Evolutionary conservation across 1,140 invertebrate genomes (phyloP).

Genomic region (Bombus polaris): DNA sequence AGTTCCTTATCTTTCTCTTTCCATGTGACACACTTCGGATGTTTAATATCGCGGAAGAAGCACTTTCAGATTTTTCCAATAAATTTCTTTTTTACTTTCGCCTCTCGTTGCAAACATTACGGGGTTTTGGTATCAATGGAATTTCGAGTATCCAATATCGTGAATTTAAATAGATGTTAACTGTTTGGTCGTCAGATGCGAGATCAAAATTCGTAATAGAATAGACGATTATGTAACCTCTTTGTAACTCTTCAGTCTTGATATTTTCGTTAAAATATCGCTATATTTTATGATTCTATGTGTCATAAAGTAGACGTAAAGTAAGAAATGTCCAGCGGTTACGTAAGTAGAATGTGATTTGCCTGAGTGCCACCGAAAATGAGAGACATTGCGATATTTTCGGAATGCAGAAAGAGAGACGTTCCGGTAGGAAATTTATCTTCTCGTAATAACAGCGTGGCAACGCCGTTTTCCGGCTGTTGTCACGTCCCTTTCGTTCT

Average conservation of each 20-base stretch:
- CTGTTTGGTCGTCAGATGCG: too few relatives aligned
- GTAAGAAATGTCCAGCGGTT: constrained; percentile 23
- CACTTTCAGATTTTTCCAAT: neutral
- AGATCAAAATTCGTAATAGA: too few relatives aligned
- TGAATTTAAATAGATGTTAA: too few relatives aligned
- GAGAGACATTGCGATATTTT: constrained; percentile 60
- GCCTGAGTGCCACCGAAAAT: constrained; percentile 43
- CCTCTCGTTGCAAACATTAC: neutral
- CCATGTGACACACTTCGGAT: neutral
- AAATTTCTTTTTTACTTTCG: neutral
- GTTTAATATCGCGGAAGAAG: neutral
- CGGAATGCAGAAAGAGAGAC: constrained; percentile 68
- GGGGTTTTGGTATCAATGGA: neutral
- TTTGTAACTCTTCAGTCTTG: too few relatives aligned
- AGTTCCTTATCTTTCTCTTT: constrained; percentile 5
- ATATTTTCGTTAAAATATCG: neutral
- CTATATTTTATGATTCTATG: neutral
- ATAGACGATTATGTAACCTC: neutral
- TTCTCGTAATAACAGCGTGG: constrained; percentile 71
- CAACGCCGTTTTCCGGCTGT: constrained; percentile 73
- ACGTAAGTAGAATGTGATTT: constrained; percentile 36
- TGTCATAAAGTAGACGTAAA: neutral
- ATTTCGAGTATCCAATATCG: neutral
- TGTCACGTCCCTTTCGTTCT: constrained; percentile 70
- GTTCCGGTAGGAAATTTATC: constrained; percentile 73